A percentile compares a stretch with the other conserved stretches of the same genome.
Evolutionary conservation across 1,140 invertebrate species (phyloP).

Genomic region (Heliothis virescens): DNA sequence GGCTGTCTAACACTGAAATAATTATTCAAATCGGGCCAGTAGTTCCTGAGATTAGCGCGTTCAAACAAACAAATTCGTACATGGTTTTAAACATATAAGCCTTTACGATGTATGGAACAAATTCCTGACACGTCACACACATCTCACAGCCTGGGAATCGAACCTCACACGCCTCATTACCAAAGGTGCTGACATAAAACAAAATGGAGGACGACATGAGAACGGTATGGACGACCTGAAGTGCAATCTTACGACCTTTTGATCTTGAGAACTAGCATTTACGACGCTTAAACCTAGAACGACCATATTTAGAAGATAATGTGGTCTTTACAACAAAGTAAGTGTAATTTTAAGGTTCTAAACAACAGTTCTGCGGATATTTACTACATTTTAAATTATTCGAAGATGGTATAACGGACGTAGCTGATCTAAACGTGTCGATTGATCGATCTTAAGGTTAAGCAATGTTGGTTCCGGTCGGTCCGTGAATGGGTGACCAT

Average conservation of each 20-base stretch:
- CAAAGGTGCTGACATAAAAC: constrained; percentile 6
- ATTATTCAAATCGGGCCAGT: too few species aligned
- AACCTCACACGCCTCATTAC: background rate
- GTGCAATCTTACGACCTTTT: constrained; percentile 19
- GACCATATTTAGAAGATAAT: constrained; percentile 31
- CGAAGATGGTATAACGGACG: too few species aligned
- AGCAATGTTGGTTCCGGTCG: too few species aligned
- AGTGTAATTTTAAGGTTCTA: background rate
- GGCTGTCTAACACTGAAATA: too few species aligned
- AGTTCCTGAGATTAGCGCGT: too few species aligned
- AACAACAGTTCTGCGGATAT: background rate
- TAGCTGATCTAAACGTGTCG: too few species aligned
- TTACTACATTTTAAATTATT: background rate
- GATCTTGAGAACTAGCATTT: constrained; percentile 8
- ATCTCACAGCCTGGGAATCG: background rate
- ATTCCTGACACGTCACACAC: background rate
- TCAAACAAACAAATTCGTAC: too few species aligned
- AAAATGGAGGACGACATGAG: constrained; percentile 3
- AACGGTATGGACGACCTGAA: background rate
- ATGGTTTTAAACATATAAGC: too few species aligned
- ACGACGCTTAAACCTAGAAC: constrained; percentile 15
- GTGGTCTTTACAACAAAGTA: constrained; percentile 5
- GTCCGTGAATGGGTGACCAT: too few species aligned
- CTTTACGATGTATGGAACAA: too few species aligned
- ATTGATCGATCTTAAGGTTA: too few species aligned